A percentile compares a stretch with the other conserved stretches of the same genome.
phyloP scores from a whole-genome alignment of 1,140 invertebrate species.

The Chironomus tepperi region DNA sequence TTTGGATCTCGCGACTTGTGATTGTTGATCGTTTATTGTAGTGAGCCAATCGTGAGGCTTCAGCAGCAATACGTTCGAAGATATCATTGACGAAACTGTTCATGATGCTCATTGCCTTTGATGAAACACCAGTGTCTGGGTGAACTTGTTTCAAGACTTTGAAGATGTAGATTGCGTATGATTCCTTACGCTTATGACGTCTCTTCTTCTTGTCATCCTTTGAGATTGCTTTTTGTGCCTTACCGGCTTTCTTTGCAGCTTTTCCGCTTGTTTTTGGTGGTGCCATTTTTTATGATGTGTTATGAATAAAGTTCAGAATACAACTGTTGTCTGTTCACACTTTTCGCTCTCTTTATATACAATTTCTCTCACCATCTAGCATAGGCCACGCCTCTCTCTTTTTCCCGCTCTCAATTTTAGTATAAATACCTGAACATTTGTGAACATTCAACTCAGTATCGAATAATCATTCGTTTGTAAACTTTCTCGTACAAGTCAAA shows the following conservation, averaged over 20 bases:
- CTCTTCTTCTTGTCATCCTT: too few relatives aligned
- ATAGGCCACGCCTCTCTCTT: background rate
- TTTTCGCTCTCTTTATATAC: background rate
- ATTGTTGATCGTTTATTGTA: conserved; percentile 60
- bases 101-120: too few relatives aligned
- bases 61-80: conserved; percentile 58
- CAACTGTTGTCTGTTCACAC: background rate
- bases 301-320: background rate
- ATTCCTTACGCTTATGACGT: too few relatives aligned
- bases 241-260: conserved; percentile 46
- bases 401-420: background rate
- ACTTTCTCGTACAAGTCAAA: background rate
- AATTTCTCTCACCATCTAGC: background rate
- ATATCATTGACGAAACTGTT: conserved; percentile 41
- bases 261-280: conserved; percentile 44
- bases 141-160: too few relatives aligned
- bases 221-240: conserved; percentile 45
- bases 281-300: conserved; percentile 26
- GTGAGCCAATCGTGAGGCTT: conserved; percentile 57
- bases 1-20: conserved; percentile 47
- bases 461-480: background rate
- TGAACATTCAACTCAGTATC: background rate
- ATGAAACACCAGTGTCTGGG: too few relatives aligned
- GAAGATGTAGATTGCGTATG: too few relatives aligned
- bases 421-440: background rate